phyloP scores from a whole-genome alignment of 2,113 vertebrate genomes.

The Leuciscus idus region DNA sequence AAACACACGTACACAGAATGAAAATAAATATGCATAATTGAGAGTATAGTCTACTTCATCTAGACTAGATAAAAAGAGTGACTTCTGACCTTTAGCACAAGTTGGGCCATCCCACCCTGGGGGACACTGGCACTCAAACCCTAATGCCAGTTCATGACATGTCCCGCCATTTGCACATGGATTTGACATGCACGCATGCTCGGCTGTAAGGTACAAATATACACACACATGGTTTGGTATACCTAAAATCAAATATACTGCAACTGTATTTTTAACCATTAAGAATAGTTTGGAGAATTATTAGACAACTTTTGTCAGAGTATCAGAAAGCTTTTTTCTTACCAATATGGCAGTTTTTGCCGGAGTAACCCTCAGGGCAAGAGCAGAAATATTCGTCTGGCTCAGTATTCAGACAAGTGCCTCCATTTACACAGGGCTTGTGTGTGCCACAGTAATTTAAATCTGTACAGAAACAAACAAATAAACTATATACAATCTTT shows the following conservation, averaged over 20 bases:
- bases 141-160: constrained; percentile 87
- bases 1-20: constrained; percentile 41
- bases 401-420: constrained; percentile 92
- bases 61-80: constrained; percentile 3
- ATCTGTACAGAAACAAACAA: constrained; percentile 73
- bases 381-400: constrained; percentile 90
- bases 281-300: not conserved
- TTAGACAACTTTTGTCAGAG: not conserved
- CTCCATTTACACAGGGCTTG: constrained; percentile 89
- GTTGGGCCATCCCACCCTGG: constrained; percentile 92
- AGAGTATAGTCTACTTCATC: not conserved
- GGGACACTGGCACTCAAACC: constrained; percentile 93
- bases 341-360: constrained; percentile 95
- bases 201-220: constrained; percentile 71
- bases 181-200: constrained; percentile 93
- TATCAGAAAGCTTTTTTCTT: constrained; percentile 36
- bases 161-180: constrained; percentile 93
- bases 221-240: constrained; percentile 10
- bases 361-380: constrained; percentile 90
- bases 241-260: not conserved
- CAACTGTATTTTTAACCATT: not conserved
- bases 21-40: constrained; percentile 11
- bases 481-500: constrained; percentile 7
- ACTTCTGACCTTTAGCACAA: constrained; percentile 87
- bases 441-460: constrained; percentile 96